Conservation (phyloP, 35 echinoderm and acorn worm species). For the Hemicentrotus pulcherrimus region DNA sequence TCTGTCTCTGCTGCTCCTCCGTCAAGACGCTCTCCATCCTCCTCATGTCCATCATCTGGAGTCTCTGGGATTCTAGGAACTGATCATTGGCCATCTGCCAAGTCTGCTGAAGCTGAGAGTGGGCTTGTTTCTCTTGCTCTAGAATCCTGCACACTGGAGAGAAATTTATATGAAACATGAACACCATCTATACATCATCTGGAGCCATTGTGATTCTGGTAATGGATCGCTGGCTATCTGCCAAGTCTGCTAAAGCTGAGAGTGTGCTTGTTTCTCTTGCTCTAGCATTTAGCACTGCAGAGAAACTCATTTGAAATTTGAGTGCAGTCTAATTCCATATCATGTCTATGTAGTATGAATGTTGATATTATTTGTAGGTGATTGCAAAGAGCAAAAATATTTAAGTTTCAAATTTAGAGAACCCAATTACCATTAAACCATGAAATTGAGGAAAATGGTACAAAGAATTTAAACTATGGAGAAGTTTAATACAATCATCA, state of each 20-base stretch:
- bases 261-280: conserved; percentile 79
- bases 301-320: background rate
- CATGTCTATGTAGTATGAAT: no score
- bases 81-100: conserved; percentile 99
- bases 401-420: no score
- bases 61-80: conserved; percentile 89
- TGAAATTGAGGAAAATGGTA: no score
- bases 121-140: conserved; percentile 69
- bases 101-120: conserved; percentile 77
- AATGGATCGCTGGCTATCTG: conserved; percentile 98
- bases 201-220: conserved; percentile 83
- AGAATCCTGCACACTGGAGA: background rate
- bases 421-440: no score
- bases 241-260: conserved; percentile 84
- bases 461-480: no score
- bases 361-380: no score
- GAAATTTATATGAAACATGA: background rate
- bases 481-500: no score
- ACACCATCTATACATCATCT: background rate
- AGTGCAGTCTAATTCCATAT: background rate
- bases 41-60: conserved; percentile 98
- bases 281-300: conserved; percentile 51
- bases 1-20: conserved; percentile 95
- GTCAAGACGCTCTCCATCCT: conserved; percentile 88
- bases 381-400: no score